Evolutionary conservation across 2,797 vertebrate species (phyloP).

Genomic region (Sebastes matsubarae): DNA sequence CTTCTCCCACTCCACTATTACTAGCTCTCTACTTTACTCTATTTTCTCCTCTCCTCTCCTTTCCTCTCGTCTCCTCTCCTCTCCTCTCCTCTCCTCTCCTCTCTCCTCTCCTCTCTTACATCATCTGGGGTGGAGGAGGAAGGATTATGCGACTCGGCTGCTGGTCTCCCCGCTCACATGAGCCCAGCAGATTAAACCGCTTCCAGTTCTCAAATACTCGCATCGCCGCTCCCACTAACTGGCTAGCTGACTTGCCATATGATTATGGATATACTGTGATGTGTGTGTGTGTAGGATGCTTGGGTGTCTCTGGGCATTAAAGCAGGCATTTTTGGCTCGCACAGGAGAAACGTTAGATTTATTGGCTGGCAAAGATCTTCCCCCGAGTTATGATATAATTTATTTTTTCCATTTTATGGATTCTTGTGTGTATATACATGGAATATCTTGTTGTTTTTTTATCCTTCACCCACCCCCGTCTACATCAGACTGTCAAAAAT

Average conservation of each 20-base stretch:
- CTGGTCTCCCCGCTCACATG: constrained; percentile 39
- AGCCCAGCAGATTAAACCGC: constrained; percentile 44
- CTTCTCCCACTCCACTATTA: not conserved
- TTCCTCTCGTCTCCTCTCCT: not conserved
- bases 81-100: not conserved
- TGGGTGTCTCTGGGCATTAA: constrained; percentile 8
- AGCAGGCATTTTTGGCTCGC: not conserved
- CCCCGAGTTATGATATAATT: not conserved
- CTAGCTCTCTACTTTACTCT: not conserved
- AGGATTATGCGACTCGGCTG: constrained; percentile 49
- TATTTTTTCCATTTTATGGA: not conserved
- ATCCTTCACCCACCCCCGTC: not conserved
- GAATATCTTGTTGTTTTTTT: not conserved
- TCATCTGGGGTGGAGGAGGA: constrained; percentile 35
- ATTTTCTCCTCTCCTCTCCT: not conserved
- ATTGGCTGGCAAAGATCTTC: not conserved
- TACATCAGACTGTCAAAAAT: constrained; percentile 3
- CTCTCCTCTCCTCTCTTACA: constrained; percentile 10
- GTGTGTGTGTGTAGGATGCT: not conserved
- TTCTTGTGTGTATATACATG: not conserved
- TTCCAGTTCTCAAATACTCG: constrained; percentile 34
- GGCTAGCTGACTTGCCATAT: constrained; percentile 23
- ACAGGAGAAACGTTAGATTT: constrained; percentile 1
- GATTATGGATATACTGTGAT: constrained; percentile 17
- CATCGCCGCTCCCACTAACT: constrained; percentile 18